These are phyloP conservation scores for Monopis laevigella DNA, from an alignment of 2,888 invertebrate species.

Conservation along the genomic window DNA sequence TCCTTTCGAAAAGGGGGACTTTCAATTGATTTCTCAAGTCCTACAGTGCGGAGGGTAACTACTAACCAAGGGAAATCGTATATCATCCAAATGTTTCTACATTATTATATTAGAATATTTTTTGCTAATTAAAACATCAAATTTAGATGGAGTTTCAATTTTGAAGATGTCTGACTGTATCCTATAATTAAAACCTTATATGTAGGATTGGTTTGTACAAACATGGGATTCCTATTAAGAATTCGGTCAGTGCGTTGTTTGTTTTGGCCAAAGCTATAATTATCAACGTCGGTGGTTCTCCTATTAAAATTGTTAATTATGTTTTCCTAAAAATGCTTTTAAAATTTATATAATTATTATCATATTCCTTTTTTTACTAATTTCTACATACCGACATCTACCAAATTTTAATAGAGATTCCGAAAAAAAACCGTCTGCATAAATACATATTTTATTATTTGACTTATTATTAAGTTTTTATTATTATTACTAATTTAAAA, in stretches of 20 bases:
- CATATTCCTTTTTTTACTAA: too few relatives aligned
- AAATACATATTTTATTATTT: too few relatives aligned
- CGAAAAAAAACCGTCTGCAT: too few relatives aligned
- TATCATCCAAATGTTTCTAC: too few relatives aligned
- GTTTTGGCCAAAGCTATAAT: constrained; percentile 29
- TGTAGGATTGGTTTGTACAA: constrained; percentile 1
- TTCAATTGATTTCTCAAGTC: constrained; percentile 48
- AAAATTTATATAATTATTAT: too few relatives aligned
- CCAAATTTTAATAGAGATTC: too few relatives aligned
- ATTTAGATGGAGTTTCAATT: neutral
- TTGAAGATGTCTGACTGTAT: neutral
- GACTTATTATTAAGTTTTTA: too few relatives aligned
- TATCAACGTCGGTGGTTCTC: constrained; percentile 39
- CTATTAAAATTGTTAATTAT: too few relatives aligned
- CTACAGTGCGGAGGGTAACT: constrained; percentile 35
- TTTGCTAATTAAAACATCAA: neutral
- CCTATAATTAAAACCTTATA: constrained; percentile 10
- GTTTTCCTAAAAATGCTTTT: too few relatives aligned
- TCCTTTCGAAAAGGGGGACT: neutral
- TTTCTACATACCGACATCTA: too few relatives aligned
- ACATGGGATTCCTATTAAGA: constrained; percentile 1
- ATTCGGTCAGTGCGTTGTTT: neutral
- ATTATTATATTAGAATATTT: too few relatives aligned
- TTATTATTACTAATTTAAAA: too few relatives aligned
- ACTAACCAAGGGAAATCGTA: constrained; percentile 43